Base-by-base conservation (phyloP, 2,113 vertebrate species). In the Calidris pugnax region DNA sequence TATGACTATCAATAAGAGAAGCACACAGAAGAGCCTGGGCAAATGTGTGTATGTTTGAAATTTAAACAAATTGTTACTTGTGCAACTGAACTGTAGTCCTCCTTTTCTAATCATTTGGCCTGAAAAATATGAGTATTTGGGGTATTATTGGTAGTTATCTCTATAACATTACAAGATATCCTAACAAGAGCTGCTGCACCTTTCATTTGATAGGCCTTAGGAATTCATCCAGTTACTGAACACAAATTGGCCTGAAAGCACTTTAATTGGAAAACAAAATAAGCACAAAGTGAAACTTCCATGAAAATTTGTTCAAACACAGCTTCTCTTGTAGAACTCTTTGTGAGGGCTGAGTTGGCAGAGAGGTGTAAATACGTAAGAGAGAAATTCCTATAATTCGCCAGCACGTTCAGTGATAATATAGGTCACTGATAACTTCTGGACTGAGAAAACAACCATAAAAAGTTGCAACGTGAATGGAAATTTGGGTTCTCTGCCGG, bases 281-380 rank as follows among this genome's bases (percentile, higher is more conserved):
- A 59, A 60, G 33, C 47, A 55, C 35, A 39, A 75, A 59, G 18
- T 51, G 35, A 66, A 47, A 30, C 19, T 57, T 47, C 22, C 41
- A 19, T 20, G 47, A 71, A 86, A 71, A 66, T 5, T 60, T 41
- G 14, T 14, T 87, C 74, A 63, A 91, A 85, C 32, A 4, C 68
- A 81, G 30, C 45, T 82, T 57, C n/a, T 73, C 12, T 13, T 72
- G 50, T 23, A 76, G 53, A 91, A 17, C 20, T 57, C n/a, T 51
- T 51, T 69, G 27, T 14, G 19, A 72, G 10, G 50, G 27, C 28
- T 72, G 69, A 91, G 13, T 56, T 85, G 77, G 43, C 74, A 81
- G 33, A 7, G 4, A 75, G 53, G 48, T 41, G 39, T 64, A 66
- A 35, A 27, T 55, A 53, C 0, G 0, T 51, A 22, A 24, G 69